A percentile compares a stretch with the other conserved stretches of the same genome.
phyloP scores from a whole-genome alignment of 2,113 vertebrate genomes.

The Pangasianodon hypophthalmus region DNA sequence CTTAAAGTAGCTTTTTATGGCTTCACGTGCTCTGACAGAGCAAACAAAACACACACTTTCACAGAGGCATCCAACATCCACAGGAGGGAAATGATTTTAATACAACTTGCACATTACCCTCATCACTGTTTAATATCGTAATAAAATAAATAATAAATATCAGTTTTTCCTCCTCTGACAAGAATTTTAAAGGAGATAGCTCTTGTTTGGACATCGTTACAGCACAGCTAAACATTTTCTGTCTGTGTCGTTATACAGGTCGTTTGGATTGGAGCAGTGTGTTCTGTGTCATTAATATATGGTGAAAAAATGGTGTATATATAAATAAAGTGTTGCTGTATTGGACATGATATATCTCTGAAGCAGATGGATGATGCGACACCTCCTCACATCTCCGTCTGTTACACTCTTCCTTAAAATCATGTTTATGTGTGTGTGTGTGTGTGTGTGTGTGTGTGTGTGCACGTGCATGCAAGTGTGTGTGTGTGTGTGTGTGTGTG shows the following conservation, averaged over 20 bases:
- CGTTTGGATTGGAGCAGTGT: not conserved
- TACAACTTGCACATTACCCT: not conserved
- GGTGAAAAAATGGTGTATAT: not conserved
- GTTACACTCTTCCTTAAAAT: conserved; percentile 1
- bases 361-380: conserved; percentile 9
- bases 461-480: not conserved
- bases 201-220: not conserved
- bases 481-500: conserved; percentile 1
- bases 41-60: no score
- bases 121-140: not conserved
- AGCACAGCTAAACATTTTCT: not conserved
- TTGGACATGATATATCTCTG: not conserved
- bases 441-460: not conserved
- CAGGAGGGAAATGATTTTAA: no score
- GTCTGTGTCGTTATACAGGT: not conserved
- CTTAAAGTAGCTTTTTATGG: no score
- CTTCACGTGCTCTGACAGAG: no score
- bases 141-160: not conserved
- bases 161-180: not conserved
- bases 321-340: not conserved
- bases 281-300: not conserved
- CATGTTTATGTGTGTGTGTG: not conserved
- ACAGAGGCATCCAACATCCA: no score
- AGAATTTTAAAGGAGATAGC: not conserved
- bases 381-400: not conserved